Evolutionary conservation across 1,140 invertebrate genomes (phyloP).

Genomic region (Steinernema khuongi): DNA sequence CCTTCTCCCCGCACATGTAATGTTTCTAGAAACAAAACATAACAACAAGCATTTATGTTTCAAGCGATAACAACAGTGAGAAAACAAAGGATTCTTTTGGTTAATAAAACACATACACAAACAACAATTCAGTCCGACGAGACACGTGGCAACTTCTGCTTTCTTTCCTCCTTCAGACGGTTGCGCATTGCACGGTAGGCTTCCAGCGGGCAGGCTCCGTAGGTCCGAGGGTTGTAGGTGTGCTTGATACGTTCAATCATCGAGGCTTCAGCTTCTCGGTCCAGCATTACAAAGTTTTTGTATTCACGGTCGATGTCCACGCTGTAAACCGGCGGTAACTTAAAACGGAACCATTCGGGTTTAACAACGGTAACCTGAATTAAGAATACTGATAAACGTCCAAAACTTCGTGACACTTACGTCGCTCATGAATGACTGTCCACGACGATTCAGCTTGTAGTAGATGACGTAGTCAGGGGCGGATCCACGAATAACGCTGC

Average conservation of each 20-base stretch:
- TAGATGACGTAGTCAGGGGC: neutral
- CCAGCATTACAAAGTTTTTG: neutral
- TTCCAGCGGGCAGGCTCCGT: neutral
- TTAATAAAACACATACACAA: no score
- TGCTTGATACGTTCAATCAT: neutral
- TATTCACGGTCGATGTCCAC: neutral
- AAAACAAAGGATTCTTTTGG: no score
- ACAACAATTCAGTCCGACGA: no score
- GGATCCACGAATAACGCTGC: neutral
- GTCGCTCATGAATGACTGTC: neutral
- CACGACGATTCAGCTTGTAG: neutral
- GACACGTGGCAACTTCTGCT: no score
- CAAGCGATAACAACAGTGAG: no score
- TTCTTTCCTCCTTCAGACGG: no score
- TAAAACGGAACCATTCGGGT: neutral
- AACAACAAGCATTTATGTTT: no score
- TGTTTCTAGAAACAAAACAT: no score
- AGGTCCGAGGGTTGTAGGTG: neutral
- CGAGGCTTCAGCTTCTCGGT: neutral
- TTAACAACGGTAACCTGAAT: neutral
- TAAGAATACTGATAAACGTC: neutral
- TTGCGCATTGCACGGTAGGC: no score
- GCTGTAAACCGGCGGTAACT: neutral
- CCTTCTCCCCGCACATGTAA: no score
- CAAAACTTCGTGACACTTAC: neutral